Evolutionary conservation across 1,140 invertebrate species (phyloP), one percentile per base, ranked within the genome.

Genomic region (Leptinotarsa texana): DNA sequence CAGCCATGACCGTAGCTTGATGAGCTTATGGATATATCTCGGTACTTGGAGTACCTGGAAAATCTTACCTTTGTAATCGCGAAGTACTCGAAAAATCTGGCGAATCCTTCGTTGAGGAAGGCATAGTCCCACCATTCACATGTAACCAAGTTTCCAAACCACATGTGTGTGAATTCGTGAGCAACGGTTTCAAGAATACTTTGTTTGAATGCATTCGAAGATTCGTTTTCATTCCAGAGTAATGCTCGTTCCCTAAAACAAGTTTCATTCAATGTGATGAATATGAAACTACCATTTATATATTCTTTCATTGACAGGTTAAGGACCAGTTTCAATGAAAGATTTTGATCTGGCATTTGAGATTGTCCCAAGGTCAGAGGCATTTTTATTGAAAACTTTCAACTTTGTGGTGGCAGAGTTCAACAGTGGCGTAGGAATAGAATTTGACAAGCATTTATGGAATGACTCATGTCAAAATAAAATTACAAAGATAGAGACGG

Each of bases 91-190:
- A 88, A 86, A 63, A 87, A 86, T 3, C 82, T 83, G 18, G 87
- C 86, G 47, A 89, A 86, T 1, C 88, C 88, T 76, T 89, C 88
- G 70, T 88, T 88, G 2, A 88, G 78, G 86, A 88, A 89, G 8
- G 83, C 77, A 57, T 85, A 81, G 21, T 78, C 79, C 83, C 87
- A 89, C 75, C 87, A 91, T 51, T 85, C 76, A 0, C 89, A 87
- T 0, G 89, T 90, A 0, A 93, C 91, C 77, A 91, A 85, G 79
- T 93, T 90, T 1, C 92, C 92, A 78, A 92, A 93, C 91, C 92
- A 93, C 83, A 89, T 89, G 83, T 92, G 91, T 22, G 88, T 84
- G 47, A 90, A 87, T 81, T 92, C 91, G 78, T 92, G 91, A 68
- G 87, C 86, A 42, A 91, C 88, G 27, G 88, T 87, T 4, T 85